Evolutionary conservation across 2,113 vertebrate species (phyloP), one percentile per base, ranked within the genome.

Genomic region (Himantopus leucocephalus): DNA sequence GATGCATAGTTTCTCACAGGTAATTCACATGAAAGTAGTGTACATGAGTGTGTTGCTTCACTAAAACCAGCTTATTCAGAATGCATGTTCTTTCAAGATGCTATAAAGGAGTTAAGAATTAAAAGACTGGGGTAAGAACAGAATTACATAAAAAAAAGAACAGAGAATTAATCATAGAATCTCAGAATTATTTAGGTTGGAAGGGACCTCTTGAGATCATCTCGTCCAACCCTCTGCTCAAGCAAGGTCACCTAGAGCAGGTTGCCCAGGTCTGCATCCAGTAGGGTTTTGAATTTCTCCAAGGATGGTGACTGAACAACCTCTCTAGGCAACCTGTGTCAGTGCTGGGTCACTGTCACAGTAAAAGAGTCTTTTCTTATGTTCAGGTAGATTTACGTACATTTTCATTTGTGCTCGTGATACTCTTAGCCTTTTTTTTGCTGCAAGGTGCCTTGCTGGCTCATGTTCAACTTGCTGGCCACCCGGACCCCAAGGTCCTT

Each of bases 1-100:
- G 84, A 92, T 55, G 86, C 89, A 85, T 80, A 92, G 70, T 91
- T 95, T 97, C 96, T 96, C 81, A 79, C 62, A 95, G 77, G 80
- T 95, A 82, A 88, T 96, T 95, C 77, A 82, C 84, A 92, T 92
- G 55, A 88, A 95, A 95, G 66, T 58, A 62, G 72, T 59, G 39
- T 58, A 59, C 47, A 10, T 66, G 48, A 94, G 37, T 55, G 34
- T 85, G 55, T 73, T 89, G 70, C 53, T 89, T 95, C 66, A 59
- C 53, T 87, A 64, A 85, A 66, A 37, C 0, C 73, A 67, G 66
- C 24, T 91, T 89, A 79, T n/a, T 91, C 71, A 83, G 47, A 75
- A 50, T 73, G 53, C 10, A 2, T 82, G 26, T 66, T 58, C 80
- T 96, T 96, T 96, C 94, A 95, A 94, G 91, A 70, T 79, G 26